Conservation (phyloP, 1,140 invertebrate genomes). For the Zophobas morio region DNA sequence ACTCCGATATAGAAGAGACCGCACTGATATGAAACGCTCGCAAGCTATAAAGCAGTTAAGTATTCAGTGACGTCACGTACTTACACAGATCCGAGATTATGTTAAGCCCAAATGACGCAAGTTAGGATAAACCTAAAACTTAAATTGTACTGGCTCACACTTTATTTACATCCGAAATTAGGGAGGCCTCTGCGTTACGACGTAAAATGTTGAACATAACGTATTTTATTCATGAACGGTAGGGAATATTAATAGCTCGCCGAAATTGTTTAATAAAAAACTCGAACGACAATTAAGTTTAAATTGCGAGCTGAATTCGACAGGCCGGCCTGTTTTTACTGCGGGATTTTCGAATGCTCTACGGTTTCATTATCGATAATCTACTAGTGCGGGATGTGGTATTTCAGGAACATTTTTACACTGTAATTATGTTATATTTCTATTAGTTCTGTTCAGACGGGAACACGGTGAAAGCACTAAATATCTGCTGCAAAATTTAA, state of each 20-base stretch:
- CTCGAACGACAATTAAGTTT: constrained; percentile 21
- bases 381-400: not conserved
- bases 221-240: constrained; percentile 30
- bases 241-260: constrained; percentile 12
- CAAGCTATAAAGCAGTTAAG: constrained; percentile 40
- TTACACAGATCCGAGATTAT: constrained; percentile 43
- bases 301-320: constrained; percentile 18
- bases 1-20: constrained; percentile 29
- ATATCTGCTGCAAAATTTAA: too few species aligned
- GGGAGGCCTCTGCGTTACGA: constrained; percentile 3
- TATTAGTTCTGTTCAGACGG: not conserved
- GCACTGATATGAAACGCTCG: constrained; percentile 27
- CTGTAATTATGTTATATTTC: not conserved
- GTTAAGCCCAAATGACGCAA: constrained; percentile 41
- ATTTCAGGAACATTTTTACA: not conserved
- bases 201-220: constrained; percentile 6
- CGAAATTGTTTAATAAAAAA: constrained; percentile 31
- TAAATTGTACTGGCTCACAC: constrained; percentile 38
- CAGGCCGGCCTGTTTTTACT: not conserved
- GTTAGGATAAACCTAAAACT: constrained; percentile 45
- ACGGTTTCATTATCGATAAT: constrained; percentile 5
- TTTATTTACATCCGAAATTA: constrained; percentile 45
- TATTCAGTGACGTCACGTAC: constrained; percentile 48
- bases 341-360: not conserved
- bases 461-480: too few species aligned